A percentile compares a stretch with the other conserved stretches of the same genome.
Evolutionary conservation across 2,797 vertebrate genomes (phyloP).

Genomic region (Gymnoscopelus braueri): DNA sequence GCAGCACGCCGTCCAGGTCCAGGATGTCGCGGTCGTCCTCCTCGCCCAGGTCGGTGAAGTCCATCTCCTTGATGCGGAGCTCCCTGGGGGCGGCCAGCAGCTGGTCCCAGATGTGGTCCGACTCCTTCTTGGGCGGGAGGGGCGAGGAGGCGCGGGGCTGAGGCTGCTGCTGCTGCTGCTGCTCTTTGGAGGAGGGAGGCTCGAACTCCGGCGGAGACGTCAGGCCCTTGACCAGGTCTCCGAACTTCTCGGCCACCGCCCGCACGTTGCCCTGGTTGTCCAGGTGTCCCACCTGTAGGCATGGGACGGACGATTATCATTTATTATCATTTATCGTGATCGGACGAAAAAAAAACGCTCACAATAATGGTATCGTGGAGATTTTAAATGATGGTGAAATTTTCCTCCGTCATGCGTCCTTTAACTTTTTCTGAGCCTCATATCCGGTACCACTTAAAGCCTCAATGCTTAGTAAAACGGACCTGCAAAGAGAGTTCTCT

Average conservation of each 20-base stretch:
- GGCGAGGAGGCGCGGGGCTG: conserved; percentile 31
- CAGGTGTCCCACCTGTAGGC: conserved; percentile 80
- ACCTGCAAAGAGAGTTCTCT: too few relatives aligned
- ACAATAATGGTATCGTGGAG: too few relatives aligned
- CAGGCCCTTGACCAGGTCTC: conserved; percentile 87
- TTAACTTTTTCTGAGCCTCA: too few relatives aligned
- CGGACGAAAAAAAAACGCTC: too few relatives aligned
- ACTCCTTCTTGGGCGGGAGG: conserved; percentile 89
- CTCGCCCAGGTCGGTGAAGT: conserved; percentile 95
- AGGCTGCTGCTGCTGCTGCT: conserved; percentile 44
- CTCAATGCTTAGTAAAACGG: too few relatives aligned
- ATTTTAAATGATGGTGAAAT: too few relatives aligned
- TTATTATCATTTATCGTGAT: too few relatives aligned
- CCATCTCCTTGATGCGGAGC: conserved; percentile 97
- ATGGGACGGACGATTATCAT: too few relatives aligned
- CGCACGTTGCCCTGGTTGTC: conserved; percentile 93
- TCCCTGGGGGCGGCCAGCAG: conserved; percentile 92
- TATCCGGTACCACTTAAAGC: too few relatives aligned
- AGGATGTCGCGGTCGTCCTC: conserved; percentile 93
- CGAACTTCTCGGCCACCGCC: conserved; percentile 91
- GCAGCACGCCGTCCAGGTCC: conserved; percentile 79
- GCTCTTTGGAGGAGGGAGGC: conserved; percentile 78
- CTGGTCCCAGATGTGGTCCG: conserved; percentile 98
- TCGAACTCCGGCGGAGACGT: conserved; percentile 78
- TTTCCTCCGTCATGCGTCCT: too few relatives aligned